A percentile compares a stretch with the other conserved stretches of the same genome.
Conservation (phyloP, 53 echinoderm and acorn worm species). For the Arbacia lixula region DNA sequence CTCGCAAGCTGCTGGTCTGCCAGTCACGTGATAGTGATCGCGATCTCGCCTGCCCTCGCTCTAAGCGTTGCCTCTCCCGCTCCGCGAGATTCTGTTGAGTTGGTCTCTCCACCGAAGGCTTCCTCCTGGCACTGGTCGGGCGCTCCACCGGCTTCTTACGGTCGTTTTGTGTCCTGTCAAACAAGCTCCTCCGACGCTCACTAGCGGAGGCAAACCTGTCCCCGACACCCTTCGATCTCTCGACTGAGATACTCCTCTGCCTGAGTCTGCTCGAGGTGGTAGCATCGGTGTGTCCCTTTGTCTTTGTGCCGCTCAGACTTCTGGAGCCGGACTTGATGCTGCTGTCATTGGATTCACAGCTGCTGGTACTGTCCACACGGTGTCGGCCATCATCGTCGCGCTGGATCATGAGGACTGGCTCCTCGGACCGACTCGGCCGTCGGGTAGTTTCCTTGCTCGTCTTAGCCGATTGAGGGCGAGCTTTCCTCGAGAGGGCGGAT, state of each 20-base stretch:
- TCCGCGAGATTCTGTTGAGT: conserved; percentile 10
- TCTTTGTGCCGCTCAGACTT: conserved; percentile 22
- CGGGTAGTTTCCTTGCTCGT: conserved; percentile 32
- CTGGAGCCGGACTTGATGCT: conserved; percentile 52
- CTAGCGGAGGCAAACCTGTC: conserved; percentile 35
- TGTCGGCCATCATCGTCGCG: conserved; percentile 84
- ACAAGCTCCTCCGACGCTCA: conserved; percentile 31
- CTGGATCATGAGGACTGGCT: conserved; percentile 69
- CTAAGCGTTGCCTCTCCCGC: no score
- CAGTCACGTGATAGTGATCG: conserved; percentile 40
- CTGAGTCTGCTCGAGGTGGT: background rate
- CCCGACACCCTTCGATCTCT: conserved; percentile 14
- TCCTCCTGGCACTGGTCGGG: conserved; percentile 36
- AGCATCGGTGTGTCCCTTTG: conserved; percentile 5
- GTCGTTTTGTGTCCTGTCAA: background rate
- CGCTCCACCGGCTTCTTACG: conserved; percentile 21
- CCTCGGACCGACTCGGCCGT: conserved; percentile 45
- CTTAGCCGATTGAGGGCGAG: conserved; percentile 56
- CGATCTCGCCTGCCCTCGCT: conserved; percentile 43
- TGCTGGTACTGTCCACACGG: conserved; percentile 85
- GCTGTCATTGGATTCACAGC: conserved; percentile 84
- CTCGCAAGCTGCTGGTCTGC: background rate
- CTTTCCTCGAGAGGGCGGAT: conserved; percentile 31
- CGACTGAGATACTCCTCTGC: conserved; percentile 31
- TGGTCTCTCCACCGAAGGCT: conserved; percentile 56